phyloP scores from a whole-genome alignment of 2,797 vertebrate genomes.

The Myoxocephalus aenaeus region DNA sequence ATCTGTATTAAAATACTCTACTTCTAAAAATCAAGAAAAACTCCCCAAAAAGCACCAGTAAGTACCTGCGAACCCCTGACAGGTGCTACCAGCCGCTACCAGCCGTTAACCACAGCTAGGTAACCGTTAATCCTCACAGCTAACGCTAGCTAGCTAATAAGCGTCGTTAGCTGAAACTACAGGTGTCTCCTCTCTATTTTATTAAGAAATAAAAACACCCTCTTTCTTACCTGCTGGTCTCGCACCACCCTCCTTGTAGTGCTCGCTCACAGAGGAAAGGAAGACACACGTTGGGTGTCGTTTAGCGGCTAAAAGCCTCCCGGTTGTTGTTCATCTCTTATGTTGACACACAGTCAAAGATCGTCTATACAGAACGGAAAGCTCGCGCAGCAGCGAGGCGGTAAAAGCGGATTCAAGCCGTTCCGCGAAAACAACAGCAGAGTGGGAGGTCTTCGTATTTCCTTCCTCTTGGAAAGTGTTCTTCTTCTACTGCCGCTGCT shows the following conservation, averaged over 20 bases:
- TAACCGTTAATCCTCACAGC: constrained; percentile 29
- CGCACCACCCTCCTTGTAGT: not conserved
- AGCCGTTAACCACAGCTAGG: too few relatives aligned
- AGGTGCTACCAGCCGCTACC: not conserved
- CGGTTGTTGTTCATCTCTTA: constrained; percentile 26
- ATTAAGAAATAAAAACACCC: accelerated
- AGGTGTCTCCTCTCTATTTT: not conserved
- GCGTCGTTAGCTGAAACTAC: constrained; percentile 12
- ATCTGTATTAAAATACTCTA: not conserved
- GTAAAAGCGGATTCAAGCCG: accelerated
- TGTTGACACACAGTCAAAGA: constrained; percentile 66
- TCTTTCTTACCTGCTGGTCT: constrained; percentile 20
- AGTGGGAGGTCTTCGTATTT: constrained; percentile 19
- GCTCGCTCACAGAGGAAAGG: not conserved
- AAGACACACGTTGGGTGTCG: not conserved
- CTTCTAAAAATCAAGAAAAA: not conserved
- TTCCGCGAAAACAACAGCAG: not conserved
- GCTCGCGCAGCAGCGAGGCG: not conserved
- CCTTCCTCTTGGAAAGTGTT: not conserved
- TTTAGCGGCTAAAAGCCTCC: constrained; percentile 9
- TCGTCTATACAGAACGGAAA: not conserved
- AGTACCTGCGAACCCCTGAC: not conserved
- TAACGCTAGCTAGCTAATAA: constrained; percentile 19
- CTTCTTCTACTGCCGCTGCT: not conserved
- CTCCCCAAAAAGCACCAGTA: accelerated